A percentile compares a stretch with the other conserved stretches of the same genome.
phyloP scores from a whole-genome alignment of 2,888 invertebrate species.

The Ornithoptera alexandrae region DNA sequence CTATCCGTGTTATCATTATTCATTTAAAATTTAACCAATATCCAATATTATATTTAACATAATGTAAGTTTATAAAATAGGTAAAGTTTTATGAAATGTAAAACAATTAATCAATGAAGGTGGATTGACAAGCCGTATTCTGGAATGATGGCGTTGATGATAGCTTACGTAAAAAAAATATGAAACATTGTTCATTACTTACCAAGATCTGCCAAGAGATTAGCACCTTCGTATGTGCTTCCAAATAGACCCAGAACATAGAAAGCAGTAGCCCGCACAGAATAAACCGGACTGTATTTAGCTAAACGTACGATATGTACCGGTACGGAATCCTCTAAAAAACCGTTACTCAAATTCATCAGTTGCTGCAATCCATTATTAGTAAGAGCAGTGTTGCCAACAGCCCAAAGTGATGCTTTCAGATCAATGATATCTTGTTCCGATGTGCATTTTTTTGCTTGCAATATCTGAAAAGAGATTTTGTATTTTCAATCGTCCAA shows the following conservation, averaged over 20 bases:
- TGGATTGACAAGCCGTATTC: too few species aligned
- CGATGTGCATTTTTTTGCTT: constrained; percentile 79
- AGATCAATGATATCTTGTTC: constrained; percentile 87
- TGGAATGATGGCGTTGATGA: neutral
- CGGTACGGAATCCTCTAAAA: constrained; percentile 62
- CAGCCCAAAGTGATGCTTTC: constrained; percentile 94
- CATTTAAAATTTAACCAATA: too few species aligned
- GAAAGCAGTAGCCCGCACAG: constrained; percentile 93
- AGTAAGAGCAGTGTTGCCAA: constrained; percentile 90
- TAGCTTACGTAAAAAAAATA: neutral
- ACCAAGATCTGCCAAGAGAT: constrained; percentile 86
- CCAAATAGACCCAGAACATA: constrained; percentile 92
- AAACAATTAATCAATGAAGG: too few species aligned
- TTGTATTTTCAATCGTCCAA: too few species aligned
- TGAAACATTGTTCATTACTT: neutral
- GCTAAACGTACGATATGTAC: constrained; percentile 83
- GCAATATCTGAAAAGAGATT: constrained; percentile 49
- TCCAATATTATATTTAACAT: too few species aligned
- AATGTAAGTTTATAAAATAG: too few species aligned
- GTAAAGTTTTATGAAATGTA: too few species aligned
- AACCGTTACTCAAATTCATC: constrained; percentile 71
- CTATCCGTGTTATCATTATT: too few species aligned
- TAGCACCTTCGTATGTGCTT: constrained; percentile 90
- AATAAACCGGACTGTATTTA: constrained; percentile 89
- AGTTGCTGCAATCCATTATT: constrained; percentile 87